Evolutionary conservation across 2,797 vertebrate genomes (phyloP), one percentile per base, ranked within the genome.

Genomic region (Lateolabrax maculatus): DNA sequence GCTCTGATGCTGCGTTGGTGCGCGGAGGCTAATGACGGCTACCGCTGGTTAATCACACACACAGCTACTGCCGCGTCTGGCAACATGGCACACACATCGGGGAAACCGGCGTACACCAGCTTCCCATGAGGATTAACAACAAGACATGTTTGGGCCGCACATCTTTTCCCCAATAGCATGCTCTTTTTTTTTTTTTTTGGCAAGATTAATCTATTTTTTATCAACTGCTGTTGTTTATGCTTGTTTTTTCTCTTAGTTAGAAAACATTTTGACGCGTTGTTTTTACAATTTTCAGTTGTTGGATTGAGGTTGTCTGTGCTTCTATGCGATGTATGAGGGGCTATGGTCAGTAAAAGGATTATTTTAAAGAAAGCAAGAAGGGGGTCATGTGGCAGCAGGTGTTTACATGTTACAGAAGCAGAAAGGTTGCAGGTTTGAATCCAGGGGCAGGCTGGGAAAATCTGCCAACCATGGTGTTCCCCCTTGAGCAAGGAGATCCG

Each of bases 111-210:
- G 37, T 69, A 37, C 53, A 82, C 64, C 74, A 60, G 85, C 55
- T 88, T 96, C 94, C 92, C 93, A 93, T 91, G 91, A 92, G 95
- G 92, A 95, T 93, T 94, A 92, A 72, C 67, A 85, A 36, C 81
- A 62, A 74, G 86, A 86, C 75, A 68, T 84, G 85, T 87, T 90
- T 91, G 71, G 76, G 66, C 58, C 71, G 57, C 84, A 84, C 57
- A 83, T 71, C 63, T 80, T 63, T 56, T 83, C 31, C 31, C 69
- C 78, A 83, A 75, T 13, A 84, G 66, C 72, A 58, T 29, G 2
- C 8, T 39, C 10, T 19, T 70, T 11, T 37, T 69, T 44, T 52
- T 39, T 46, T 46, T 49, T 49, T 64, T 52, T 58, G 31, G 36
- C 27, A 56, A 11, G 23, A 21, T 51, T 68, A n/a, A 39, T 58